Percentiles rank a stretch among this genome's conserved stretches.
These are phyloP conservation scores for Drosophila littoralis DNA, from an alignment of 1,140 invertebrate species.

Conservation along the genomic window DNA sequence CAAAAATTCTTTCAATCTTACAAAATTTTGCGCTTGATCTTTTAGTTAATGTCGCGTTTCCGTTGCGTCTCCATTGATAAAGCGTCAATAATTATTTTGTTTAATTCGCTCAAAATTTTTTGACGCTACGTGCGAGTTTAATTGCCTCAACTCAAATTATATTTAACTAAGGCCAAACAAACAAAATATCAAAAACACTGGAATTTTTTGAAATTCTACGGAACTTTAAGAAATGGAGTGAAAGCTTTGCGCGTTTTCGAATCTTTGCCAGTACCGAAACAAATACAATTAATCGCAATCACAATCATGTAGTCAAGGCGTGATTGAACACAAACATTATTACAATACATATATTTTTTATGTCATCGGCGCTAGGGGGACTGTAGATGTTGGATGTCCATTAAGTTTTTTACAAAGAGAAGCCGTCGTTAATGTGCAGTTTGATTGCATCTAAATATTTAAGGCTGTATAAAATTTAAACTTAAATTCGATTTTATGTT, in stretches of 20 bases:
- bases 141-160: constrained; percentile 4
- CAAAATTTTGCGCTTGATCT: constrained; percentile 51
- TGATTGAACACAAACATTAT: constrained; percentile 11
- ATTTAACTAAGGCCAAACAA: constrained; percentile 9
- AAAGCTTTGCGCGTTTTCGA: not conserved
- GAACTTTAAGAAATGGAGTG: not conserved
- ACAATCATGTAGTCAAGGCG: constrained; percentile 23
- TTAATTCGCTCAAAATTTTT: not conserved
- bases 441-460: too few species aligned
- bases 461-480: too few species aligned
- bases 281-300: constrained; percentile 10
- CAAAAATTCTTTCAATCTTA: constrained; percentile 33
- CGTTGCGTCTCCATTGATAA: constrained; percentile 61
- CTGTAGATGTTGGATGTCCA: not conserved
- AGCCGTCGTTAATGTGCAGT: too few species aligned
- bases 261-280: constrained; percentile 4
- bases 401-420: not conserved
- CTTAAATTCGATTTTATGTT: too few species aligned
- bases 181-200: too few species aligned
- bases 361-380: not conserved
- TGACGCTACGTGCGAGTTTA: constrained; percentile 14
- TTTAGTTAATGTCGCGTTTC: constrained; percentile 71
- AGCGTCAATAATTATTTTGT: constrained; percentile 36
- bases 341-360: not conserved
- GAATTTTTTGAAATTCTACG: too few species aligned